phyloP scores from a whole-genome alignment of 2,113 vertebrate species.

The Melozone crissalis region DNA sequence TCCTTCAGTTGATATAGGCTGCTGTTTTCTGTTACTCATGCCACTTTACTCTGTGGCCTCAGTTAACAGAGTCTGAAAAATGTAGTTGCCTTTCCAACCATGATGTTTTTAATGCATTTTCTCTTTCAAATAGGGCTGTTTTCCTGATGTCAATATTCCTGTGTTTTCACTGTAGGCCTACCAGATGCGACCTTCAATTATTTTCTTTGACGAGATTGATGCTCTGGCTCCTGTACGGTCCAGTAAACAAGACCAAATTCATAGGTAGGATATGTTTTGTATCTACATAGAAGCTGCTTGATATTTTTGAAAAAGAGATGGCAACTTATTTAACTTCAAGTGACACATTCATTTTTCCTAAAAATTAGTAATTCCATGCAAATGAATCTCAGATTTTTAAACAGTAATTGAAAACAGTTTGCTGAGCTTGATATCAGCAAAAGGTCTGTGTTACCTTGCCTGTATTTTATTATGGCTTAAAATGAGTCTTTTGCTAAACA shows the following conservation, averaged over 20 bases:
- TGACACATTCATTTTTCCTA: not conserved
- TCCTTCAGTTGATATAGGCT: not conserved
- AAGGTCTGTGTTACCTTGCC: not conserved
- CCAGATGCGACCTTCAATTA: slow-evolving; percentile 92
- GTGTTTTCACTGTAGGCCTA: slow-evolving; percentile 79
- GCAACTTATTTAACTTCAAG: not conserved
- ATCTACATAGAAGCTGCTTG: not conserved
- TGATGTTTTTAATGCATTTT: not conserved
- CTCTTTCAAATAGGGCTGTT: not conserved
- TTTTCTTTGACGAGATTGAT: slow-evolving; percentile 97
- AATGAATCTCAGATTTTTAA: not conserved
- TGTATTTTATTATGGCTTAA: not conserved
- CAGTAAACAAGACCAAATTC: slow-evolving; percentile 91
- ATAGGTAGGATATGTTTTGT: slow-evolving; percentile 78
- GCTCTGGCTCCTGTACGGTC: slow-evolving; percentile 91
- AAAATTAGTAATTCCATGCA: not conserved
- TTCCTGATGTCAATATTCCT: not conserved
- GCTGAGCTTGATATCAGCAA: not conserved
- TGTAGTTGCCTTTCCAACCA: not conserved
- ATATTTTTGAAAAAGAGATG: not conserved
- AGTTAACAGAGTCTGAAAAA: not conserved
- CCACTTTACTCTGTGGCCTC: not conserved
- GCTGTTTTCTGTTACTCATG: rapidly evolving
- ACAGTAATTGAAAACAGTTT: not conserved
- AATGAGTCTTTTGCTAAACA: not conserved